Conservation (phyloP, 2,888 invertebrate genomes). For the Drosophila hamatofila region DNA sequence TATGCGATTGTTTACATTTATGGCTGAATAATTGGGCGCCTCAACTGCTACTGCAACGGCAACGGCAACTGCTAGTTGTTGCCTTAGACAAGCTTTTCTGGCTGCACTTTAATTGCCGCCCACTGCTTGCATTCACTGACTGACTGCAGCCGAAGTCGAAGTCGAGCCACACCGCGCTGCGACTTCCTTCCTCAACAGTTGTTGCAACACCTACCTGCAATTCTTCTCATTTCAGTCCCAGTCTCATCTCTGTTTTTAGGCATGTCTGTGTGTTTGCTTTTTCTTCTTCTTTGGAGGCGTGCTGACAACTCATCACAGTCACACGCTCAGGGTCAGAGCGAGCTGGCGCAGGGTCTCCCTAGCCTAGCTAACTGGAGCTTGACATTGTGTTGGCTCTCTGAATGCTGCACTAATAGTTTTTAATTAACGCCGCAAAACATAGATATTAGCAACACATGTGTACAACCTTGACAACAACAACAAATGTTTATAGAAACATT, state of each 20-base stretch:
- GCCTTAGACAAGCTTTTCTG: neutral
- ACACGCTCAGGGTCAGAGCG: constrained; percentile 3
- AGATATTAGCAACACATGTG: constrained; percentile 20
- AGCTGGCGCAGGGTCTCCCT: constrained; percentile 43
- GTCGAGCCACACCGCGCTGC: constrained; percentile 43
- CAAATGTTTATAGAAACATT: neutral
- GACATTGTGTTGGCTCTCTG: constrained; percentile 32
- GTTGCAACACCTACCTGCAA: constrained; percentile 75
- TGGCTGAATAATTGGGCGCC: constrained; percentile 80
- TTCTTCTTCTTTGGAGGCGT: constrained; percentile 45
- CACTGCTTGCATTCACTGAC: constrained; percentile 45
- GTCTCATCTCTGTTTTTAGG: constrained; percentile 32
- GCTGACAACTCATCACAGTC: constrained; percentile 58
- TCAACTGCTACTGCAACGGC: constrained; percentile 34
- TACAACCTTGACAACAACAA: constrained; percentile 45
- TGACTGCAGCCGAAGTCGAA: neutral
- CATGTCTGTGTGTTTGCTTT: constrained; percentile 30
- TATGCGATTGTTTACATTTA: constrained; percentile 81
- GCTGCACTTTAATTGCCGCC: constrained; percentile 77
- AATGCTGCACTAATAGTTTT: constrained; percentile 67
- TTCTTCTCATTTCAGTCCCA: constrained; percentile 17
- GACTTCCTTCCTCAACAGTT: constrained; percentile 74
- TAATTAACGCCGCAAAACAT: constrained; percentile 56
- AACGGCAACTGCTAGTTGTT: constrained; percentile 12
- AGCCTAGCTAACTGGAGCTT: constrained; percentile 21